phyloP scores from a whole-genome alignment of 1,140 invertebrate genomes.

The Sycophila sp. region DNA sequence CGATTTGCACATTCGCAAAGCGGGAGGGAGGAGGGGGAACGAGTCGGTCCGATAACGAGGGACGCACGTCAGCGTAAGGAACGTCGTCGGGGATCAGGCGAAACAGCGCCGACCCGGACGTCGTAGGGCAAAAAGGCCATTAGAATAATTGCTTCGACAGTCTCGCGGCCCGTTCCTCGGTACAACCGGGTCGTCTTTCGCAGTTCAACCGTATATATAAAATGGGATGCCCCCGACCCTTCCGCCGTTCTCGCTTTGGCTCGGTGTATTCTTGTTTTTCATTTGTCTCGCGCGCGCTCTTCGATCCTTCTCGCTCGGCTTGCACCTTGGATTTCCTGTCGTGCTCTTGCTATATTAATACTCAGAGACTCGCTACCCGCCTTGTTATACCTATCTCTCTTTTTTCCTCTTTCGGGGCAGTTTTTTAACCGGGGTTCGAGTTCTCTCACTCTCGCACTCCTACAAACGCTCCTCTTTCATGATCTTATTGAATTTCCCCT shows the following conservation, averaged over 20 bases:
- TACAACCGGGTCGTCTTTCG: conserved; percentile 2
- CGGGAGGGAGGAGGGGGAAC: neutral
- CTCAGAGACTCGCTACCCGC: neutral
- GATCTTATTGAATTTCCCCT: conserved; percentile 26
- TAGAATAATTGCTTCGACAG: conserved; percentile 53
- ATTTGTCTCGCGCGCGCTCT: neutral
- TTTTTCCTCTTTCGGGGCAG: no score
- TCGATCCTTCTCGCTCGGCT: neutral
- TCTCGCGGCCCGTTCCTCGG: conserved; percentile 20
- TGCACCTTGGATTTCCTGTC: neutral
- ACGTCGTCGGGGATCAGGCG: conserved; percentile 30
- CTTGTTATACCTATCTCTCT: conserved; percentile 10
- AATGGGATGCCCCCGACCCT: no score
- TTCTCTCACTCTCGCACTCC: neutral
- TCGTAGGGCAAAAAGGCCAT: conserved; percentile 40
- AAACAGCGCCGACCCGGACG: conserved; percentile 35
- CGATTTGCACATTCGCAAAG: conserved; percentile 45
- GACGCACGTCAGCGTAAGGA: conserved; percentile 19
- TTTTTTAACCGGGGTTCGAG: neutral
- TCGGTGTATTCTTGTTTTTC: conserved; percentile 13
- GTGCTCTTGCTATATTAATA: neutral
- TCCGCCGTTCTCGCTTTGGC: neutral
- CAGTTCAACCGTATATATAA: neutral
- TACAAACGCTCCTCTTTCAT: neutral
- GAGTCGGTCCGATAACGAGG: neutral